Evolutionary conservation across 2,797 vertebrate genomes (phyloP).

Genomic region (Lepilemur ruficaudatus): DNA sequence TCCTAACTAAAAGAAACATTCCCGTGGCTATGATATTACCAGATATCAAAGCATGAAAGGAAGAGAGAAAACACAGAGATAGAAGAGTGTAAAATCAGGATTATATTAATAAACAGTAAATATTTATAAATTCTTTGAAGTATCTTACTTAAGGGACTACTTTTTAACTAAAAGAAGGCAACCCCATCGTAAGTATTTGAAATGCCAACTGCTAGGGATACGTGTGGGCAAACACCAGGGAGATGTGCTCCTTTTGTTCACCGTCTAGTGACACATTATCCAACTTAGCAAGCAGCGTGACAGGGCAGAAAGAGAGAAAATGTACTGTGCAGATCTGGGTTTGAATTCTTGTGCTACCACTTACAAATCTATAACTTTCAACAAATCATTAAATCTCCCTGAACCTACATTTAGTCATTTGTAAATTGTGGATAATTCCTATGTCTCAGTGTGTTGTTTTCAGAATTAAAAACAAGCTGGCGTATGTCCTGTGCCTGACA

Average conservation of each 20-base stretch:
- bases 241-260: background rate
- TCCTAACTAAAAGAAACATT: background rate
- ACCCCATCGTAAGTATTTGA: background rate
- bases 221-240: background rate
- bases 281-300: background rate
- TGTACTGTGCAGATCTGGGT: background rate
- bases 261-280: background rate
- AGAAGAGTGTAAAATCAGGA: background rate
- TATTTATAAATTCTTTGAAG: background rate
- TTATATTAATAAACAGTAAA: background rate
- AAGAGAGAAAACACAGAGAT: background rate
- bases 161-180: background rate
- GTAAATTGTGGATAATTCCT: background rate
- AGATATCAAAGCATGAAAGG: background rate
- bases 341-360: background rate
- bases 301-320: too few relatives aligned
- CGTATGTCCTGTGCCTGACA: background rate
- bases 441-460: background rate
- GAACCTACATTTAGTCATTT: background rate
- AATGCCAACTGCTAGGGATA: background rate
- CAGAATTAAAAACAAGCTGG: background rate
- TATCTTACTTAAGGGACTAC: background rate
- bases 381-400: background rate
- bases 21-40: background rate
- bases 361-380: background rate